phyloP scores from a whole-genome alignment of 1,140 invertebrate genomes.

The Leptopilina clavipes region DNA sequence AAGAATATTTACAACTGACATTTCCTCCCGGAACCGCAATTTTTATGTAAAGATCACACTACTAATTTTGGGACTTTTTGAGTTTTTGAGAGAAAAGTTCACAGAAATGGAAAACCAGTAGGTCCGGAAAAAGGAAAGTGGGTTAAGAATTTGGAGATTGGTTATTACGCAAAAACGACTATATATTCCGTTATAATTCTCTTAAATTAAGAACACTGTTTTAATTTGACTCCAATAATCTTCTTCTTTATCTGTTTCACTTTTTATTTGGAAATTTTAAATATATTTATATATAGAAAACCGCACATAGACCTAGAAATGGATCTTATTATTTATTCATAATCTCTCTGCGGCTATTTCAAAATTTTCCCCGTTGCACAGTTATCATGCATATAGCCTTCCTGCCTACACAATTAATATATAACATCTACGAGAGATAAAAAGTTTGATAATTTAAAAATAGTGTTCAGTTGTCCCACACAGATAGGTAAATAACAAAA shows the following conservation, averaged over 20 bases:
- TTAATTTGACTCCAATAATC: too few relatives aligned
- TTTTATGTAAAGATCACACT: too few relatives aligned
- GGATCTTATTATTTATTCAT: conserved; percentile 14
- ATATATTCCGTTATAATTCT: too few relatives aligned
- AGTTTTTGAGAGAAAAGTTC: too few relatives aligned
- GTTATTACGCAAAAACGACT: too few relatives aligned
- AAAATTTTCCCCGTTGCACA: neutral
- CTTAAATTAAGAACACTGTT: too few relatives aligned
- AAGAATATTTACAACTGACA: too few relatives aligned
- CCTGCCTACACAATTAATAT: neutral
- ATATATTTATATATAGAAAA: neutral
- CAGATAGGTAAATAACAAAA: neutral
- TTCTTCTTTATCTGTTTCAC: neutral
- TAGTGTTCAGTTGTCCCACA: neutral
- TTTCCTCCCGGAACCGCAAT: too few relatives aligned
- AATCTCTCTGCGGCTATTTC: neutral
- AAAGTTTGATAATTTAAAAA: conserved; percentile 11
- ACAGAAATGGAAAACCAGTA: too few relatives aligned
- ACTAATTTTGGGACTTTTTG: too few relatives aligned
- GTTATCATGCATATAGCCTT: neutral
- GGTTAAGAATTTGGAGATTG: too few relatives aligned
- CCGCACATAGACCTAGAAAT: neutral
- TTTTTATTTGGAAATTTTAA: neutral
- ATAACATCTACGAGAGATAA: neutral
- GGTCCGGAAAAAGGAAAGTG: too few relatives aligned